Evolutionary conservation across 2,113 vertebrate species (phyloP).

Genomic region (Colistium nudipinnis): DNA sequence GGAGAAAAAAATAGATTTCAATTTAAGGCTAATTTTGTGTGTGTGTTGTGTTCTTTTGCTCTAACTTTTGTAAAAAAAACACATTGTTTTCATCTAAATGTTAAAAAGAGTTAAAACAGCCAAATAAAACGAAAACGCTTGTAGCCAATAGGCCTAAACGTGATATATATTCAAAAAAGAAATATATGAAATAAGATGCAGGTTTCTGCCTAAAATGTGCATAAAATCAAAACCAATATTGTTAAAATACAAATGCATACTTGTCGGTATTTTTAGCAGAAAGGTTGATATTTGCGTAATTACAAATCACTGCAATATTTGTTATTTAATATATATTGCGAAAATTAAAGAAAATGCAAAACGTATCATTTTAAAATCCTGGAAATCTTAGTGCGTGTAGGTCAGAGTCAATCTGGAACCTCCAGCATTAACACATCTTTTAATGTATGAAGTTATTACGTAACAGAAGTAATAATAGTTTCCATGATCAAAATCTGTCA

Average conservation of each 20-base stretch:
- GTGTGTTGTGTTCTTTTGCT: not conserved
- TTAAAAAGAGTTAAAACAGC: too few relatives aligned
- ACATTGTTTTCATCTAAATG: too few relatives aligned
- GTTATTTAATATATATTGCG: not conserved
- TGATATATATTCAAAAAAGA: too few relatives aligned
- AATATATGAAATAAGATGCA: not conserved
- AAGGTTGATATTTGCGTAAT: not conserved
- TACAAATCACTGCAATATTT: not conserved
- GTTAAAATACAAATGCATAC: not conserved
- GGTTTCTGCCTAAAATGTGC: conserved; percentile 3
- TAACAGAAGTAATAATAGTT: not conserved
- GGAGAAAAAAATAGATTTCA: not conserved
- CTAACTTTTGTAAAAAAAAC: not conserved
- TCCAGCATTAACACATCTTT: not conserved
- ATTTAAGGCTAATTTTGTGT: not conserved
- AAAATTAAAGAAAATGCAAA: not conserved
- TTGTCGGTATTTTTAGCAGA: too few relatives aligned
- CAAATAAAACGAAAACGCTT: too few relatives aligned
- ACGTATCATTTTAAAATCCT: not conserved
- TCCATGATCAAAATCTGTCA: not conserved
- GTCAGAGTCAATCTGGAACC: not conserved
- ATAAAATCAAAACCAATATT: not conserved
- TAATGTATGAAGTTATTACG: not conserved
- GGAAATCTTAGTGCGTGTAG: not conserved
- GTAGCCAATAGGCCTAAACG: too few relatives aligned